Evolutionary conservation across 2,888 invertebrate genomes (phyloP).

Genomic region (Lepidochrysops patricia): DNA sequence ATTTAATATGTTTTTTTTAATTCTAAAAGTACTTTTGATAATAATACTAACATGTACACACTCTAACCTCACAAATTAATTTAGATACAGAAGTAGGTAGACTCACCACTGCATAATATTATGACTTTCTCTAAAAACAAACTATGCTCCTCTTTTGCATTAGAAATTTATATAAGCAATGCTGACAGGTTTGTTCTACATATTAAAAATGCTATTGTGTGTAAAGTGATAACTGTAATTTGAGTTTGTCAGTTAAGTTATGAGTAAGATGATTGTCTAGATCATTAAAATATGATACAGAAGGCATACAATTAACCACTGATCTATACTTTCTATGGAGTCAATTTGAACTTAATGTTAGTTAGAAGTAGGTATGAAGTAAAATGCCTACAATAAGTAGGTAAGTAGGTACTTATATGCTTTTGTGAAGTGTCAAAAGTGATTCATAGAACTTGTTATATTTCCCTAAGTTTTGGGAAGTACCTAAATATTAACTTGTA

Average conservation of each 20-base stretch:
- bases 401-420: too few species aligned
- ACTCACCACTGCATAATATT: not conserved
- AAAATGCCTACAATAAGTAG: too few species aligned
- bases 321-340: too few species aligned
- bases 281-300: too few species aligned
- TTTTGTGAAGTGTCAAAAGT: not conserved
- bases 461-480: not conserved
- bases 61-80: not conserved
- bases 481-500: not conserved
- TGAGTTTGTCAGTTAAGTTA: too few species aligned
- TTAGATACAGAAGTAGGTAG: not conserved
- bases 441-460: not conserved
- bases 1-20: too few species aligned
- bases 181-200: not conserved
- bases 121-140: not conserved
- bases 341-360: not conserved
- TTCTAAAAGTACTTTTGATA: not conserved
- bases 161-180: not conserved
- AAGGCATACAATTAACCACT: too few species aligned
- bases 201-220: not conserved
- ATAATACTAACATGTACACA: not conserved
- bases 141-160: not conserved
- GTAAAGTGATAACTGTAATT: not conserved
- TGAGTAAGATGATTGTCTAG: too few species aligned
- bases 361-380: not conserved